Evolutionary conservation across 2,797 vertebrate species (phyloP).

Genomic region (Siniperca obscura): DNA sequence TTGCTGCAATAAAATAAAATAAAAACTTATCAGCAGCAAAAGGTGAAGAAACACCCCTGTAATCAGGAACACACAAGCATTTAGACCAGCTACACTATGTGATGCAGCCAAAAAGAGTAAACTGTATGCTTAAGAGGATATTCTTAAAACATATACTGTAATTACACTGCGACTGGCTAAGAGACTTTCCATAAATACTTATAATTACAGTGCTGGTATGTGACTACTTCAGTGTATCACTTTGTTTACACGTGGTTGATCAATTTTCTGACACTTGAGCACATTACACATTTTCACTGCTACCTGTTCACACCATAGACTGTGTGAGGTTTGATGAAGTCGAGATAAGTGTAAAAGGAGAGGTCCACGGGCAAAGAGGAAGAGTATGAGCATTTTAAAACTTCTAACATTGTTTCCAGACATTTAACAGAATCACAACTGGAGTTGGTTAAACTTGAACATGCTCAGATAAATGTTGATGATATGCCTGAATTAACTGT

Average conservation of each 20-base stretch:
- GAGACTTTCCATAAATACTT: conserved; percentile 19
- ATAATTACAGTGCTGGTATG: background rate
- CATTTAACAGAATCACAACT: conserved; percentile 9
- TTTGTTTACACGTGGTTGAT: background rate
- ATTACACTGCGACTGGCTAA: conserved; percentile 21
- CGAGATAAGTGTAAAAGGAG: conserved; percentile 1
- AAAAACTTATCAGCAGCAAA: background rate
- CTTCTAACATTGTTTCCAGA: conserved; percentile 1
- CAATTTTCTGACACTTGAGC: background rate
- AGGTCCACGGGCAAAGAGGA: conserved; percentile 10
- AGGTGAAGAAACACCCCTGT: background rate
- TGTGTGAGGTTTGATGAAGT: background rate
- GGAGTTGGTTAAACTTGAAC: conserved; percentile 27
- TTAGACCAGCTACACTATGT: background rate
- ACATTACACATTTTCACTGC: background rate
- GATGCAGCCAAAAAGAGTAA: background rate
- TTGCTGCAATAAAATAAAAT: background rate
- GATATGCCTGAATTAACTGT: conserved; percentile 43
- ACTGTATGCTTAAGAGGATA: background rate
- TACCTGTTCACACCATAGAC: background rate
- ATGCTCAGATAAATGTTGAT: conserved; percentile 46
- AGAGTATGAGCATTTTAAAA: conserved; percentile 7
- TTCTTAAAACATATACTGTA: conserved; percentile 12
- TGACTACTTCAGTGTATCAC: conserved; percentile 1
- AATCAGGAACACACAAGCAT: background rate